These are phyloP conservation scores for Drosophila suboccidentalis DNA, from an alignment of 2,888 invertebrate species.

Conservation along the genomic window DNA sequence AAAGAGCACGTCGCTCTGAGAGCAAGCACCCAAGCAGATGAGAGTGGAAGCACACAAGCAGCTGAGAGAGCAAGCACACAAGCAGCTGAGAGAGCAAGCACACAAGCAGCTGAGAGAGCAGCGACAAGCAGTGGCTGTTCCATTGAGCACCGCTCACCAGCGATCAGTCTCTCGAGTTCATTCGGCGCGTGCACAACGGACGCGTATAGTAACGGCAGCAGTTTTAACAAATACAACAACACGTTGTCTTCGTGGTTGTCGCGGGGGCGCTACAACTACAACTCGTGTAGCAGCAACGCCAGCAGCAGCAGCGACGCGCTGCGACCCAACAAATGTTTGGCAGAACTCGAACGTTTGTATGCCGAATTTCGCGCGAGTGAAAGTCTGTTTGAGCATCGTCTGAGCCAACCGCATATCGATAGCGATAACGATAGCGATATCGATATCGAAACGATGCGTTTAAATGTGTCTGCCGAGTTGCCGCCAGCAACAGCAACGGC, in stretches of 20 bases:
- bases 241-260: conserved; percentile 54
- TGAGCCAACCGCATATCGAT: conserved; percentile 38
- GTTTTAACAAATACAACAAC: conserved; percentile 35
- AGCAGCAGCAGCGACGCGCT: conserved; percentile 52
- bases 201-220: conserved; percentile 22
- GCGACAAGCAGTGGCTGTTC: conserved; percentile 22
- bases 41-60: conserved; percentile 11
- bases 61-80: conserved; percentile 22
- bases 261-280: conserved; percentile 50
- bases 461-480: conserved; percentile 82
- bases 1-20: conserved; percentile 14
- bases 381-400: conserved; percentile 75
- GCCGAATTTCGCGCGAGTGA: conserved; percentile 84
- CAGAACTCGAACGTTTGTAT: conserved; percentile 83
- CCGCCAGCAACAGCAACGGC: conserved; percentile 56
- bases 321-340: conserved; percentile 83
- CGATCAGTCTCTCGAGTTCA: conserved; percentile 83
- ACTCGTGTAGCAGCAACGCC: conserved; percentile 41
- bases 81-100: conserved; percentile 16
- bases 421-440: conserved; percentile 42
- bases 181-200: conserved; percentile 74
- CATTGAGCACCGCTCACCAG: conserved; percentile 35
- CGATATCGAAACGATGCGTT: conserved; percentile 78
- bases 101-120: conserved; percentile 20
- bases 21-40: conserved; percentile 4